Evolutionary conservation across 2,113 vertebrate species (phyloP).

Genomic region (Aphyosemion australe): DNA sequence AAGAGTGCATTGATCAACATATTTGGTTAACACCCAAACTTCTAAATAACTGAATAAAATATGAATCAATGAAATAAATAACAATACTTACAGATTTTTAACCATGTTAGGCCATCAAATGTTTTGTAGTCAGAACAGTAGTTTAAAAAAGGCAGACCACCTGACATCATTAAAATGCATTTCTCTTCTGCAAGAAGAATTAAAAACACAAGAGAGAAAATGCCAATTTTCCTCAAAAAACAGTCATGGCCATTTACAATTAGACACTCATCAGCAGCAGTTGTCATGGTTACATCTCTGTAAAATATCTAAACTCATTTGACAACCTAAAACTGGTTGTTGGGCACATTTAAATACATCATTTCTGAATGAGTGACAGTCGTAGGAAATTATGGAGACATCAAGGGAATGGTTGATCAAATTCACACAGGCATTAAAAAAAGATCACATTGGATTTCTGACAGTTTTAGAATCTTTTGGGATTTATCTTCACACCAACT

Average conservation of each 20-base stretch:
- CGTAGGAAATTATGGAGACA: slow-evolving; percentile 11
- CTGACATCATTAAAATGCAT: slow-evolving; percentile 8
- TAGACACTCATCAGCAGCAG: slow-evolving; percentile 35
- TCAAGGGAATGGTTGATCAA: slow-evolving; percentile 1
- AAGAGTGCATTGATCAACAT: not conserved
- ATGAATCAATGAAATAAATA: no score
- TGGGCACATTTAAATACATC: slow-evolving; percentile 14
- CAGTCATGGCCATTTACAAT: slow-evolving; percentile 31
- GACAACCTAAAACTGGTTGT: slow-evolving; percentile 30
- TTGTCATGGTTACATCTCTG: slow-evolving; percentile 2
- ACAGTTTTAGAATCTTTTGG: slow-evolving; percentile 19
- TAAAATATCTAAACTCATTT: slow-evolving; percentile 14
- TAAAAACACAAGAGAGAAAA: not conserved
- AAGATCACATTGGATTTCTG: slow-evolving; percentile 18
- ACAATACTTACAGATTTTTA: no score
- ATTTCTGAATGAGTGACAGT: slow-evolving; percentile 23
- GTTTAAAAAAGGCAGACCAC: not conserved
- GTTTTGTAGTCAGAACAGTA: no score
- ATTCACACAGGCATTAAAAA: slow-evolving; percentile 19
- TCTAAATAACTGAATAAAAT: no score
- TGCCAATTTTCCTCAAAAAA: slow-evolving; percentile 33
- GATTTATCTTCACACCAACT: slow-evolving; percentile 9
- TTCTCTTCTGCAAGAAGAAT: not conserved
- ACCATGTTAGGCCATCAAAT: no score
- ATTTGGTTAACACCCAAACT: slow-evolving; percentile 2